Evolutionary conservation across 2,797 vertebrate species (phyloP).

Genomic region (Microcaecilia unicolor): DNA sequence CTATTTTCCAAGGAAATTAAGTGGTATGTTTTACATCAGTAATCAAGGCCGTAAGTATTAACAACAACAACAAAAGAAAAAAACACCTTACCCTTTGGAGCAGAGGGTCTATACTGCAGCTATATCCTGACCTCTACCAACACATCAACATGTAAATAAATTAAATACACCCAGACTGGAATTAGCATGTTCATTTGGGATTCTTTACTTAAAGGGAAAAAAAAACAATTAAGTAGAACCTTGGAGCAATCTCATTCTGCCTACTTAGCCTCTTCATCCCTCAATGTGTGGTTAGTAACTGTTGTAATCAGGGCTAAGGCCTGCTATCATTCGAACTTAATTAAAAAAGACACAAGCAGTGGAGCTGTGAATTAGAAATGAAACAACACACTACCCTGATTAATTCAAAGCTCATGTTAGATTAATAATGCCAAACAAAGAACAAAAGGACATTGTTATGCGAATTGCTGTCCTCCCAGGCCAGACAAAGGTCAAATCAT

Average conservation of each 20-base stretch:
- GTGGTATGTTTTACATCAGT: constrained; percentile 45
- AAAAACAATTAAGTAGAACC: constrained; percentile 74
- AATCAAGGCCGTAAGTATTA: constrained; percentile 37
- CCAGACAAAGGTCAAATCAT: constrained; percentile 77
- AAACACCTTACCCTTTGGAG: constrained; percentile 29
- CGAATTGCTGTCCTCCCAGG: constrained; percentile 68
- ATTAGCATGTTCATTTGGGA: constrained; percentile 38
- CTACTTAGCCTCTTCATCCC: constrained; percentile 64
- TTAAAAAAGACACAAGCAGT: constrained; percentile 85
- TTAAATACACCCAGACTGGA: constrained; percentile 29
- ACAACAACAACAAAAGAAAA: no score
- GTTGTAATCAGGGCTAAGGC: constrained; percentile 61
- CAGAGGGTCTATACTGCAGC: constrained; percentile 7
- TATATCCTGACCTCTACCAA: constrained; percentile 1
- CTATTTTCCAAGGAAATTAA: background rate
- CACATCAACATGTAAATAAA: constrained; percentile 4
- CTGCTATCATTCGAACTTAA: constrained; percentile 84
- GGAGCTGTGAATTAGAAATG: constrained; percentile 83
- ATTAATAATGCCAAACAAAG: constrained; percentile 79
- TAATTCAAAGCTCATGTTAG: constrained; percentile 76
- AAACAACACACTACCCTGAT: constrained; percentile 70
- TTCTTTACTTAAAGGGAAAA: constrained; percentile 65
- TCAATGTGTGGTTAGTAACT: constrained; percentile 61
- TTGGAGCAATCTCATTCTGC: constrained; percentile 65
- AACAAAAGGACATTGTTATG: constrained; percentile 78